Base-by-base conservation (phyloP, 2,797 vertebrate genomes). In the Tachyglossus aculeatus region DNA sequence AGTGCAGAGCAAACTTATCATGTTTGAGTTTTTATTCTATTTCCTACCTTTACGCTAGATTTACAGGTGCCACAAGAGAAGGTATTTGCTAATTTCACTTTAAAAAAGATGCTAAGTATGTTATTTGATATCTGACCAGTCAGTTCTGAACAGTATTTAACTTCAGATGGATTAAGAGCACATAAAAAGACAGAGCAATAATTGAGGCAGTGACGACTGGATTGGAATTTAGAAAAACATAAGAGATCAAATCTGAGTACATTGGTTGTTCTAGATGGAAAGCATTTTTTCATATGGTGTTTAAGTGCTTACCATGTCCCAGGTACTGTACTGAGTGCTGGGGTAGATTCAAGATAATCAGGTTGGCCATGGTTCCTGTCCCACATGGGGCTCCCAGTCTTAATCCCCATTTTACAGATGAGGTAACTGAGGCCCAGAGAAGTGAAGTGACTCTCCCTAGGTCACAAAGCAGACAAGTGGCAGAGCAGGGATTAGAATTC, bases 11-110 rank as follows among this genome's bases (percentile, higher is more conserved):
- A 45, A 58, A 11, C 71, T 71, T 44, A 11, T 51, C 12, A 7
- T 25, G 45, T 59, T 39, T 16, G 27, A 13, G 14, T 6, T 54
- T 67, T 66, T 64, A 22, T 33, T n/a, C n/a, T n/a, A n/a, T 54
- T 63, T 67, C 19, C 63, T 73, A 0, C 62, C 24, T 68, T 77
- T 74, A 56, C 72, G 57, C 37, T 78, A 66, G 61, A 22, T 76
- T 74, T 74, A 69, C 79, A 76, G 0, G 69, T 77, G 61, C 65
- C 61, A 12, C 32, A 3, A 61, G 6, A 63, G 3, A 43, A 45
- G 60, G 67, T 62, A 71, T 71, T 66, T 62, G 24, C 4, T 63
- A 37, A 75, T 40, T 37, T 48, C n/a, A n/a, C n/a, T n/a, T 44
- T 52, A 0, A 21, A 58, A 71, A 68, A 37, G 32, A 18, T 58